These are phyloP conservation scores for Equus quagga DNA, from an alignment of 2,113 vertebrate species.

Conservation along the genomic window DNA sequence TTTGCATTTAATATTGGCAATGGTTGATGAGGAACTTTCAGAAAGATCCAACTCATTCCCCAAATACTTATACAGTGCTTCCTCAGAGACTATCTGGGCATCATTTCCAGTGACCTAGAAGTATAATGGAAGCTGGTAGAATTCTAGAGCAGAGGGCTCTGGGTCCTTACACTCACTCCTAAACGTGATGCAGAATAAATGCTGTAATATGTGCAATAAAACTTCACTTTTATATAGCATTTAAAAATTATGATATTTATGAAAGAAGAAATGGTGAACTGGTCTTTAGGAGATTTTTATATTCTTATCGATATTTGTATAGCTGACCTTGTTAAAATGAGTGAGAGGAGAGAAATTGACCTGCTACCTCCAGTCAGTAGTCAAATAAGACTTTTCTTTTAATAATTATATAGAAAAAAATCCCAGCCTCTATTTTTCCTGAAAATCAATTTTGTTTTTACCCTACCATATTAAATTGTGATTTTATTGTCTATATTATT, in stretches of 20 bases:
- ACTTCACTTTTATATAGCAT: neutral
- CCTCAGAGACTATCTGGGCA: neutral
- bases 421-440: neutral
- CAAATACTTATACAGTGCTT: constrained; percentile 2
- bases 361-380: neutral
- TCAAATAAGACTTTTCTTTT: constrained; percentile 43
- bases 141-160: neutral
- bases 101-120: neutral
- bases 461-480: constrained; percentile 5
- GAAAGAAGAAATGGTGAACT: neutral
- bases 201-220: neutral
- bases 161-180: neutral
- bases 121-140: neutral
- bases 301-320: neutral
- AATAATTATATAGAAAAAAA: constrained; percentile 42
- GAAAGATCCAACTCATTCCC: neutral
- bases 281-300: neutral
- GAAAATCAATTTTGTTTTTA: constrained; percentile 42
- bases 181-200: neutral
- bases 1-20: neutral
- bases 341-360: constrained; percentile 31
- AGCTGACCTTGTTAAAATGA: constrained; percentile 34
- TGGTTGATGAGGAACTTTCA: constrained; percentile 10
- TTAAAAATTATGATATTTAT: constrained; percentile 7
- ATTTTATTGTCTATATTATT: constrained; percentile 67